Evolutionary conservation across 2,113 vertebrate species (phyloP).

Genomic region (Heterotilapia buettikoferi): DNA sequence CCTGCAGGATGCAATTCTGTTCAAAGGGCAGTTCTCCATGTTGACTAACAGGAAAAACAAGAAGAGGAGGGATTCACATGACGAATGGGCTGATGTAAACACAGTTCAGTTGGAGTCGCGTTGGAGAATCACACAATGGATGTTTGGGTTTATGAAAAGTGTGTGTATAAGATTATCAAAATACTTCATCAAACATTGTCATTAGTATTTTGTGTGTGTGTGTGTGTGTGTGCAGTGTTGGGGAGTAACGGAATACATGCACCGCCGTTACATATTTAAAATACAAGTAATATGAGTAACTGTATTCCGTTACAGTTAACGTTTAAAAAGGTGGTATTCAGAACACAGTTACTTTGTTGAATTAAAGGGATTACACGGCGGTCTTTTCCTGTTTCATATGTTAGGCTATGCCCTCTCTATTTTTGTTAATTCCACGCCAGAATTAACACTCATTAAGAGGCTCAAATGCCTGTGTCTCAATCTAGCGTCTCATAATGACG

Average conservation of each 20-base stretch:
- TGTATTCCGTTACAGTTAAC: too few relatives aligned
- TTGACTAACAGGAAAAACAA: neutral
- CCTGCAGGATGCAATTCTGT: neutral
- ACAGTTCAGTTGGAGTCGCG: neutral
- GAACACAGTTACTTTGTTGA: neutral
- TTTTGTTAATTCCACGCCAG: too few relatives aligned
- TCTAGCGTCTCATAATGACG: too few relatives aligned
- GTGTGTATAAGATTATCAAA: neutral
- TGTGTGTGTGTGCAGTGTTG: too few relatives aligned
- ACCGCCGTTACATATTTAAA: too few relatives aligned
- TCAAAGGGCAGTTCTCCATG: neutral
- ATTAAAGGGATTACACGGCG: neutral
- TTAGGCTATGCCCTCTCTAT: neutral
- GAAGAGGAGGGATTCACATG: neutral
- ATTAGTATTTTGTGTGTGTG: neutral
- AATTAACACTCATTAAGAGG: too few relatives aligned
- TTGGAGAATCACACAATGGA: neutral
- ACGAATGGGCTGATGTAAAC: neutral
- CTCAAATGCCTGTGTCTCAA: too few relatives aligned
- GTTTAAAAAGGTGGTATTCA: neutral
- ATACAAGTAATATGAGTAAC: too few relatives aligned
- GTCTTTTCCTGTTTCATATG: neutral
- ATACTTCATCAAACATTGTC: neutral
- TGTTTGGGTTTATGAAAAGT: neutral
- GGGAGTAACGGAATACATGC: too few relatives aligned